phyloP scores from a whole-genome alignment of 2,888 invertebrate species.

The Amitus sp. region DNA sequence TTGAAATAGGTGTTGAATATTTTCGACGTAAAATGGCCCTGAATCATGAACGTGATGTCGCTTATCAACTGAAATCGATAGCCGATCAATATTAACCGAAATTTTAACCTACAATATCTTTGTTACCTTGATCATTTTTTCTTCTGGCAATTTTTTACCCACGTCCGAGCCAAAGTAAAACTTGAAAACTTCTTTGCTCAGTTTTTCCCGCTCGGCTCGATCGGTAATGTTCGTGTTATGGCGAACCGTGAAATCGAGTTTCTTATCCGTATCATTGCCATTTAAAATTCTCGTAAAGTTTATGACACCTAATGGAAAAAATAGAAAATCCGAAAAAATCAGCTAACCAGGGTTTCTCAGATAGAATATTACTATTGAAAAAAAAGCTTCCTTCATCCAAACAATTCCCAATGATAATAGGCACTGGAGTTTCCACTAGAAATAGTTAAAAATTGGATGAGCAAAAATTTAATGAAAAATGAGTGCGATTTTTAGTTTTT shows the following conservation, averaged over 20 bases:
- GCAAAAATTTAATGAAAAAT: slow-evolving; percentile 45
- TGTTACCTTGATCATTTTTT: background rate
- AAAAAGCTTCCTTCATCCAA: no score
- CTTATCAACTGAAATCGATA: slow-evolving; percentile 45
- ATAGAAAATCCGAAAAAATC: no score
- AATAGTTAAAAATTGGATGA: slow-evolving; percentile 36
- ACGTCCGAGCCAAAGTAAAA: slow-evolving; percentile 18
- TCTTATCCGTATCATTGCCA: slow-evolving; percentile 4
- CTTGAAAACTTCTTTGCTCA: slow-evolving; percentile 13
- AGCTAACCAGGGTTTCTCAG: no score
- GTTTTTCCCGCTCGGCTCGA: slow-evolving; percentile 2
- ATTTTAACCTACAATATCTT: no score
- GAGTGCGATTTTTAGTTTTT: no score
- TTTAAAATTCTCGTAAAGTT: slow-evolving; percentile 5
- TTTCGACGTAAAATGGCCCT: slow-evolving; percentile 41
- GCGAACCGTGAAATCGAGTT: slow-evolving; percentile 12
- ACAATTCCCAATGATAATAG: no score
- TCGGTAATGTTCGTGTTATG: slow-evolving; percentile 10
- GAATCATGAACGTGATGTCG: slow-evolving; percentile 46
- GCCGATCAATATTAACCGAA: background rate
- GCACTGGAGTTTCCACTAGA: no score
- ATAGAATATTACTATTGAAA: no score
- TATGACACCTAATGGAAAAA: background rate
- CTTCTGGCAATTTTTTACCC: background rate
- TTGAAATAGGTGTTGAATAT: slow-evolving; percentile 44